A percentile compares a stretch with the other conserved stretches of the same genome.
phyloP scores from a whole-genome alignment of 2,797 vertebrate genomes.

The Onychomys arenicola region DNA sequence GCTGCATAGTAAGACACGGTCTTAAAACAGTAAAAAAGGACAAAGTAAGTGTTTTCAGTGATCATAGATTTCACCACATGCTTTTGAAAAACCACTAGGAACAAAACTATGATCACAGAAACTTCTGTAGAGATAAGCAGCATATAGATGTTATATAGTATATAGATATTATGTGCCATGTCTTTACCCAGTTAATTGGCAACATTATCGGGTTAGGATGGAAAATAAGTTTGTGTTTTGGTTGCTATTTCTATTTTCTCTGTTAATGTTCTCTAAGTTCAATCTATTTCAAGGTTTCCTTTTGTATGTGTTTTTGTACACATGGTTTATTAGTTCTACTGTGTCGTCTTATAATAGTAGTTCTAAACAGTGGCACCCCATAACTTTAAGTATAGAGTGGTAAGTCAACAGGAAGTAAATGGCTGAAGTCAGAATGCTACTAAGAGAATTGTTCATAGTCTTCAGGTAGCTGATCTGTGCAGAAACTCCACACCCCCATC shows the following conservation, averaged over 20 bases:
- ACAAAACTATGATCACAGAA: slow-evolving; percentile 7
- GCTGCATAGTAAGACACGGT: background rate
- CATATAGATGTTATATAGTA: background rate
- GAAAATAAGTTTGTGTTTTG: background rate
- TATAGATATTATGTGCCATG: background rate
- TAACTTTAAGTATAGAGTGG: background rate
- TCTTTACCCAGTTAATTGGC: background rate
- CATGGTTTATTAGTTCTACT: background rate
- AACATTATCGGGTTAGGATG: background rate
- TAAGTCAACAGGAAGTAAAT: background rate
- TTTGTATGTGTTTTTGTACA: background rate
- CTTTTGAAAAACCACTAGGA: background rate
- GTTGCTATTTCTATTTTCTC: background rate
- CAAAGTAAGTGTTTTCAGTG: background rate
- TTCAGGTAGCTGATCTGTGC: background rate
- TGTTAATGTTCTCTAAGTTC: background rate
- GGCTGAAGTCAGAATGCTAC: background rate
- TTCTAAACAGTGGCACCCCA: background rate
- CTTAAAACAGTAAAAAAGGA: background rate
- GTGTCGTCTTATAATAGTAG: background rate
- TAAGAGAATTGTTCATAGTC: background rate
- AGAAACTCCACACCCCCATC: background rate
- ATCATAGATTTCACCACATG: background rate
- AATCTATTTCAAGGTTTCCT: background rate
- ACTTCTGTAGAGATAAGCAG: background rate